A percentile compares a stretch with the other conserved stretches of the same genome.
Evolutionary conservation across 2,888 invertebrate species (phyloP).

Genomic region (Oscheius sp.): DNA sequence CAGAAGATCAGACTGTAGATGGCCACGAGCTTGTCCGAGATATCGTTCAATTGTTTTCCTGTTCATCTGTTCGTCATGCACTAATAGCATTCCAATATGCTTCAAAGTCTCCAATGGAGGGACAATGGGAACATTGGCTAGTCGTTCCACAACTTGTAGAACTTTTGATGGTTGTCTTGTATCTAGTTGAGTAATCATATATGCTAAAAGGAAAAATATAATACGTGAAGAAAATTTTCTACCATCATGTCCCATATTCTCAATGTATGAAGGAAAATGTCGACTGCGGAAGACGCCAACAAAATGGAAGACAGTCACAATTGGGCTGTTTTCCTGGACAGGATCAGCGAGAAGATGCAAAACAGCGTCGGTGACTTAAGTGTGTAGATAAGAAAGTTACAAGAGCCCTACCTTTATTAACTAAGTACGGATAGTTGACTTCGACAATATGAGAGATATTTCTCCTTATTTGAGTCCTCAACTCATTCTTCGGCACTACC

Average conservation of each 20-base stretch:
- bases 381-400: not conserved
- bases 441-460: constrained; percentile 54
- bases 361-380: constrained; percentile 52
- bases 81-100: constrained; percentile 57
- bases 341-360: constrained; percentile 42
- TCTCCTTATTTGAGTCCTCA: constrained; percentile 45
- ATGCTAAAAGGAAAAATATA: constrained; percentile 51
- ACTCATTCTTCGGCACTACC: constrained; percentile 57
- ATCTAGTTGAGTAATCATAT: constrained; percentile 60
- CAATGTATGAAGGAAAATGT: constrained; percentile 53
- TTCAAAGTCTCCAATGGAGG: constrained; percentile 68
- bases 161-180: constrained; percentile 54
- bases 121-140: constrained; percentile 65
- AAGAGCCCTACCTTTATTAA: constrained; percentile 39
- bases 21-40: constrained; percentile 49
- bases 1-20: constrained; percentile 60
- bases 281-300: constrained; percentile 52
- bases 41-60: constrained; percentile 52
- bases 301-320: constrained; percentile 55
- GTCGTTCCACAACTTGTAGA: constrained; percentile 58
- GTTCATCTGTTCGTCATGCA: constrained; percentile 38
- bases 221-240: not conserved
- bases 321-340: constrained; percentile 27
- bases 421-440: constrained; percentile 51
- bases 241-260: constrained; percentile 55